Percentiles rank a stretch among this genome's conserved stretches.
These are phyloP conservation scores for Sarcoramphus papa DNA, from an alignment of 2,797 vertebrate species.

Conservation along the genomic window DNA sequence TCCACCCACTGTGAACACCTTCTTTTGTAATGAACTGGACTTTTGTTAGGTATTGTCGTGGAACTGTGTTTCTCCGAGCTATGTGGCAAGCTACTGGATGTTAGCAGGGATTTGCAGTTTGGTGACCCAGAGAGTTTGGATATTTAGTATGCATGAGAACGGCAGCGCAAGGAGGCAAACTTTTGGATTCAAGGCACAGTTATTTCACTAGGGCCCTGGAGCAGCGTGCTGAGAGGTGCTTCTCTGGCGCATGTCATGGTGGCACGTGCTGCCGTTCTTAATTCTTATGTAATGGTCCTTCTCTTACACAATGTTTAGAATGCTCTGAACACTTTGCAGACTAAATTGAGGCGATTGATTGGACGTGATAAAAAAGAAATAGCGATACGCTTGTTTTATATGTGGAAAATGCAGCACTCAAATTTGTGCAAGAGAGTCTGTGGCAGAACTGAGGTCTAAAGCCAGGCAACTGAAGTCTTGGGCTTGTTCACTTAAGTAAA, in stretches of 20 bases:
- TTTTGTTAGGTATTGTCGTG: background rate
- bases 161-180: background rate
- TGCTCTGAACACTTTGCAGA: background rate
- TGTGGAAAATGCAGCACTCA: background rate
- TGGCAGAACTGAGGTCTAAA: background rate
- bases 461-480: background rate
- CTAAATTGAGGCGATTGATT: background rate
- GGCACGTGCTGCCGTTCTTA: background rate
- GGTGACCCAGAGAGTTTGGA: background rate
- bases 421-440: background rate
- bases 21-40: background rate
- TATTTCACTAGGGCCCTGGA: background rate
- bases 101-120: background rate
- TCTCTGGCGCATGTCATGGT: rapidly evolving
- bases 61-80: background rate
- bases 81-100: background rate
- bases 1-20: background rate
- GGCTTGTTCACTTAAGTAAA: background rate
- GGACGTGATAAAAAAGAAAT: background rate
- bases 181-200: background rate
- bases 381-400: background rate
- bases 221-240: background rate
- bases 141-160: background rate
- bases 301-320: background rate
- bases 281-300: background rate